Conservation (phyloP, 1,140 invertebrate species). For the Leptinotarsa undecemlineata region DNA sequence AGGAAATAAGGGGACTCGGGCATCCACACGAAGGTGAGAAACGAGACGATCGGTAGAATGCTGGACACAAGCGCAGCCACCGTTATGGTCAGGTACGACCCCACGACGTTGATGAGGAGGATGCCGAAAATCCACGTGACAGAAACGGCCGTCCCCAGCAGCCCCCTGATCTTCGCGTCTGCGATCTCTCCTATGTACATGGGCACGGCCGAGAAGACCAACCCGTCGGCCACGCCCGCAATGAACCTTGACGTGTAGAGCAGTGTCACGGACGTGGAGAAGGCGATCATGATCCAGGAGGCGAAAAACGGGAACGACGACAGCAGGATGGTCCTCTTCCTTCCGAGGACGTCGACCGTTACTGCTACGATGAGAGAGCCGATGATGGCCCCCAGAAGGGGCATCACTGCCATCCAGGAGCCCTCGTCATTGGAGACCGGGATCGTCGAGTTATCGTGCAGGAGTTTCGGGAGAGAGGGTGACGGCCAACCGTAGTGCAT, state of each 20-base stretch:
- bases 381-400: constrained; percentile 56
- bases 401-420: constrained; percentile 64
- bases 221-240: constrained; percentile 69
- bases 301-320: constrained; percentile 64
- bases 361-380: constrained; percentile 56
- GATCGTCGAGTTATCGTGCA: constrained; percentile 46
- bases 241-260: constrained; percentile 61
- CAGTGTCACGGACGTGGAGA: constrained; percentile 57
- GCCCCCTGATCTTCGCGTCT: constrained; percentile 68
- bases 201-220: constrained; percentile 66
- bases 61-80: constrained; percentile 64
- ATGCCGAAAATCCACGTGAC: constrained; percentile 62
- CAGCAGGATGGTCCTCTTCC: constrained; percentile 69
- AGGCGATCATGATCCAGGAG: constrained; percentile 69
- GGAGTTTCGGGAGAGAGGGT: constrained; percentile 43
- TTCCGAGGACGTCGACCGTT: constrained; percentile 62
- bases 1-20: constrained; percentile 81
- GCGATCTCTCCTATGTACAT: constrained; percentile 73
- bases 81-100: constrained; percentile 64
- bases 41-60: constrained; percentile 62
- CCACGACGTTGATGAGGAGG: constrained; percentile 69
- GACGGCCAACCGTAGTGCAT: constrained; percentile 52
- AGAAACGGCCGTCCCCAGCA: constrained; percentile 43
- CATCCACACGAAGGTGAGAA: constrained; percentile 68
- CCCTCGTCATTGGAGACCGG: constrained; percentile 62